Evolutionary conservation across 2,888 invertebrate genomes (phyloP).

Genomic region (Polyploca ridens): DNA sequence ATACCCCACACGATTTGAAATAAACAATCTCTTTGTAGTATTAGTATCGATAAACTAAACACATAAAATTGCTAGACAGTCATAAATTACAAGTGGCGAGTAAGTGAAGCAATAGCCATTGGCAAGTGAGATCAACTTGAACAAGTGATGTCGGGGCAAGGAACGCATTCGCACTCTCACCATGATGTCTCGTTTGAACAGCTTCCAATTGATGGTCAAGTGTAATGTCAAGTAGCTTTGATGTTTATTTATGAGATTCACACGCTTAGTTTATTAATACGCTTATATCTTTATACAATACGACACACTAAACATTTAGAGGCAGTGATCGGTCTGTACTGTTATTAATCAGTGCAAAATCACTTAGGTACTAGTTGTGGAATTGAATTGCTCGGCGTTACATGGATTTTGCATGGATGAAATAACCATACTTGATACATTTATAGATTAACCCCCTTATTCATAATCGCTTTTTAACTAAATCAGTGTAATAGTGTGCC

Average conservation of each 20-base stretch:
- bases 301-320: no score
- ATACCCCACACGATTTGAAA: no score
- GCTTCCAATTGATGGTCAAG: slow-evolving; percentile 8
- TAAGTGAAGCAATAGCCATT: background rate
- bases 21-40: background rate
- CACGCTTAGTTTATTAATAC: background rate
- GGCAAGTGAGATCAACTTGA: background rate
- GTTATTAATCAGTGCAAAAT: no score
- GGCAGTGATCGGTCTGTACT: no score
- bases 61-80: slow-evolving; percentile 1
- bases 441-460: background rate
- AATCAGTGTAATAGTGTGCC: no score
- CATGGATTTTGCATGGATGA: no score
- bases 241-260: slow-evolving; percentile 2
- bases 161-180: slow-evolving; percentile 6
- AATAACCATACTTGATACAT: no score
- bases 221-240: slow-evolving; percentile 10
- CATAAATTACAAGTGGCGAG: background rate
- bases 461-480: no score
- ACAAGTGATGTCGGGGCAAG: slow-evolving; percentile 6
- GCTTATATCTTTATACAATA: background rate
- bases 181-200: slow-evolving; percentile 1
- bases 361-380: no score
- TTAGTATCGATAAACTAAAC: slow-evolving; percentile 1
- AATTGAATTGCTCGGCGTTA: no score